Evolutionary conservation across 1,140 invertebrate genomes (phyloP).

Genomic region (Scaptodrosophila lebanonensis): DNA sequence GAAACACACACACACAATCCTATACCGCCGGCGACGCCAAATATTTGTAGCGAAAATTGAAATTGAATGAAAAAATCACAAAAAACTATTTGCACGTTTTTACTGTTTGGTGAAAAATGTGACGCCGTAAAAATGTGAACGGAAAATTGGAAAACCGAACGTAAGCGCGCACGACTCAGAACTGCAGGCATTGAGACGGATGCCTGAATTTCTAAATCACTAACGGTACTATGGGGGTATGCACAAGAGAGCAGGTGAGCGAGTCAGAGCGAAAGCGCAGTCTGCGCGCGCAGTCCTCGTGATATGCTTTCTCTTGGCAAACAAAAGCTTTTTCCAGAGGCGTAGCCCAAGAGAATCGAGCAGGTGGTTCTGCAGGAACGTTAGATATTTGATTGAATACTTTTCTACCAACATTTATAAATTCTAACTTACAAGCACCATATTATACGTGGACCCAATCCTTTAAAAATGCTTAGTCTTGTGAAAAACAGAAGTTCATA

Average conservation of each 20-base stretch:
- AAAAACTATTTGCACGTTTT: constrained; percentile 56
- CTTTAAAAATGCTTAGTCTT: too few species aligned
- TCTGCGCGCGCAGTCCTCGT: constrained; percentile 55
- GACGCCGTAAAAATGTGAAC: constrained; percentile 42
- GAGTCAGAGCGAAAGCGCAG: constrained; percentile 11
- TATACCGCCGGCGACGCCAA: constrained; percentile 33
- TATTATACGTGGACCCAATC: too few species aligned
- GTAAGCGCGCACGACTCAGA: constrained; percentile 63
- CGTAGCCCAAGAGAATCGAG: constrained; percentile 1
- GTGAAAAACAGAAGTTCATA: background rate
- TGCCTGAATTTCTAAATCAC: constrained; percentile 44
- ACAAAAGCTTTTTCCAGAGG: constrained; percentile 39
- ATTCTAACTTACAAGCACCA: too few species aligned
- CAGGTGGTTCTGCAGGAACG: too few species aligned
- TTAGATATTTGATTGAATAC: too few species aligned
- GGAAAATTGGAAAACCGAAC: constrained; percentile 61
- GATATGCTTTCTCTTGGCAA: background rate
- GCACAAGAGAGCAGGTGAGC: constrained; percentile 1
- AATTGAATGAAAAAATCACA: constrained; percentile 42
- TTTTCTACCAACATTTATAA: too few species aligned
- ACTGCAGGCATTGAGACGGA: constrained; percentile 60
- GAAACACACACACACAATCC: constrained; percentile 31
- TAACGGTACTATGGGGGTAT: constrained; percentile 30
- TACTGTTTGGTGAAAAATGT: constrained; percentile 39
- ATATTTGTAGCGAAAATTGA: constrained; percentile 28